A percentile compares a stretch with the other conserved stretches of the same genome.
Conservation (phyloP, 2,797 vertebrate species). For the Gadopsis bispinosus region DNA sequence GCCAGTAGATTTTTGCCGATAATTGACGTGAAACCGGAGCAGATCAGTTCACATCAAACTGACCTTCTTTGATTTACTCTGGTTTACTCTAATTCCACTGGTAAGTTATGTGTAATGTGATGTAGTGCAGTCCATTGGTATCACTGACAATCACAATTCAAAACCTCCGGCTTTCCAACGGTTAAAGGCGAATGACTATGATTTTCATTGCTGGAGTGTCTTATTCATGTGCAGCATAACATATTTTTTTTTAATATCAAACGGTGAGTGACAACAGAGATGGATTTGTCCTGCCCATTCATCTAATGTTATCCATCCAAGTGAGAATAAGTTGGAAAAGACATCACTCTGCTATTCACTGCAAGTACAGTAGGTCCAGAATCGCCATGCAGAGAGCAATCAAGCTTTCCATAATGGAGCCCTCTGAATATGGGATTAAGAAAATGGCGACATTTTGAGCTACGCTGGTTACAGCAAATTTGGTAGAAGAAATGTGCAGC, state of each 20-base stretch:
- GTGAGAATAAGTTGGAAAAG: constrained; percentile 5
- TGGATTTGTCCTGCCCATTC: constrained; percentile 1
- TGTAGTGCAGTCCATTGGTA: background rate
- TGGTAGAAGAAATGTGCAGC: background rate
- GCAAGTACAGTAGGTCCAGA: constrained; percentile 42
- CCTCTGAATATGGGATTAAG: constrained; percentile 23
- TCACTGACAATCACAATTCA: too few species aligned
- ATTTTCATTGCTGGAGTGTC: too few species aligned
- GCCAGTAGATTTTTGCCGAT: too few species aligned
- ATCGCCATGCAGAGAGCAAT: constrained; percentile 24
- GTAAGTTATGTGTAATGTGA: background rate
- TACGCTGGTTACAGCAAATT: constrained; percentile 17
- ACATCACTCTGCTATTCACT: constrained; percentile 13
- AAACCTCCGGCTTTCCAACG: too few species aligned
- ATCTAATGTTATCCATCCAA: constrained; percentile 28
- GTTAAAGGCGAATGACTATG: too few species aligned
- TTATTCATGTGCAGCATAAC: background rate
- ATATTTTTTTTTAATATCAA: background rate
- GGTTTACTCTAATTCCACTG: background rate
- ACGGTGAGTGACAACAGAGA: constrained; percentile 2
- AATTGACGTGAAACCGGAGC: background rate
- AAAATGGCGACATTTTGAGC: constrained; percentile 12
- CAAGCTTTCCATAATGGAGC: constrained; percentile 33
- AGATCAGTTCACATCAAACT: too few species aligned
- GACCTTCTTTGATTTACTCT: background rate